Base-by-base conservation (phyloP, 2,888 invertebrate genomes). In the Drosophila borealis region DNA sequence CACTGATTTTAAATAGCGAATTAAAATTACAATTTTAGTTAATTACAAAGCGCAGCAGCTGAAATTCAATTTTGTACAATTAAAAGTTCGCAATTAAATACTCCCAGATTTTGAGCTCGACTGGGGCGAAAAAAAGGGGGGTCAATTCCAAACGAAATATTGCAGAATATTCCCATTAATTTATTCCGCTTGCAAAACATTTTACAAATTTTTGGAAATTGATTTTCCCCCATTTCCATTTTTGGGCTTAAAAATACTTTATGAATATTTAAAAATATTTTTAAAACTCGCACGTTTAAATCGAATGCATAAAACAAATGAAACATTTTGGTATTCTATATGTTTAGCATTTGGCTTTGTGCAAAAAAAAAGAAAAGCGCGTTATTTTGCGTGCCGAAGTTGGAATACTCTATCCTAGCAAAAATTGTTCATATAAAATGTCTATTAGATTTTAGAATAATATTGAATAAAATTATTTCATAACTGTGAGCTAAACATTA, bases 1-100 rank as follows among this genome's bases (percentile, higher is more conserved):
- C 3, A 37, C 45, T 41, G 66, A 50, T 56, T 62, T 54, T 39
- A 29, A 42, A 49, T n/a, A 39, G 56, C 33, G 33, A 37, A 74
- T 68, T 56, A 36, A 42, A 51, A 29, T 57, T 13, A 11, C 2
- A 8, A 25, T 25, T 34, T 50, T 60, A 50, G 33, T 56, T 46
- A 68, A 78, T 61, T 62, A 46, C 50, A 51, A 37, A 44, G 33
- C 44, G 14, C 10, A 4, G 25, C 8, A 37, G 42, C 37, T 49
- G 21, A 51, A 46, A 53, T 69, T 59, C 14, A 29, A 8, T 29
- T 3, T 2, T 29, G 1, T 6, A 14, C 34, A 45, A 45, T 45
- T 13, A 45, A 55, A 10, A 10, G 9, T 13, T 33, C 13, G 13
- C 36, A 37, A 56, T 29, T 37, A 51, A n/a, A 4, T 56, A 8